Evolutionary conservation across 2,888 invertebrate genomes (phyloP).

Genomic region (Macrophya annulata): DNA sequence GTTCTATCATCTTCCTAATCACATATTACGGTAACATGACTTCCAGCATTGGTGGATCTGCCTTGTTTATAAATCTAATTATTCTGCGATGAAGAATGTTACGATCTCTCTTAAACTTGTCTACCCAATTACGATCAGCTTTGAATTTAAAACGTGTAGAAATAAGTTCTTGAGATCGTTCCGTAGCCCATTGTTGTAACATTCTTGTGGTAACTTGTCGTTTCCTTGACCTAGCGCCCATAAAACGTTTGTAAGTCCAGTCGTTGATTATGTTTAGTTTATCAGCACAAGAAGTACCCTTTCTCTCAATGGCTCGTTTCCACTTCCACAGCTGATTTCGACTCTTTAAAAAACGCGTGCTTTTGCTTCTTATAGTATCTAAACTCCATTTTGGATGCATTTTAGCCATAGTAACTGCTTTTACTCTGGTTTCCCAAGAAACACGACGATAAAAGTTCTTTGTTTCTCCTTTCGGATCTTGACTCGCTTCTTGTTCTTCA

Average conservation of each 20-base stretch:
- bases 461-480: neutral
- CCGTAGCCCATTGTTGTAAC: slow-evolving; percentile 28
- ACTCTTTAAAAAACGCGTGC: neutral
- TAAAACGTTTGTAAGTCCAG: slow-evolving; percentile 28
- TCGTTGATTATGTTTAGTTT: neutral
- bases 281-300: neutral
- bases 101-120: slow-evolving; percentile 8
- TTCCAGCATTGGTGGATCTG: slow-evolving; percentile 19
- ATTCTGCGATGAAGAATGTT: neutral
- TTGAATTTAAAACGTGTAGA: neutral
- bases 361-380: neutral
- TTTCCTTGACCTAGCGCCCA: neutral
- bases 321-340: neutral
- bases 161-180: neutral
- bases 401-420: slow-evolving; percentile 8
- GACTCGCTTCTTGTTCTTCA: neutral
- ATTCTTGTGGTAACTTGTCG: slow-evolving; percentile 10
- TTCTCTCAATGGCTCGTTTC: neutral
- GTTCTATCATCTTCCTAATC: neutral
- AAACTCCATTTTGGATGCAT: slow-evolving; percentile 16
- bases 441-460: neutral
- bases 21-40: slow-evolving; percentile 14
- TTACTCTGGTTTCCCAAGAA: neutral
- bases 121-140: neutral
- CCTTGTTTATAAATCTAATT: slow-evolving; percentile 17